Evolutionary conservation across 2,113 vertebrate species (phyloP).

Genomic region (Bambusicola thoracicus): DNA sequence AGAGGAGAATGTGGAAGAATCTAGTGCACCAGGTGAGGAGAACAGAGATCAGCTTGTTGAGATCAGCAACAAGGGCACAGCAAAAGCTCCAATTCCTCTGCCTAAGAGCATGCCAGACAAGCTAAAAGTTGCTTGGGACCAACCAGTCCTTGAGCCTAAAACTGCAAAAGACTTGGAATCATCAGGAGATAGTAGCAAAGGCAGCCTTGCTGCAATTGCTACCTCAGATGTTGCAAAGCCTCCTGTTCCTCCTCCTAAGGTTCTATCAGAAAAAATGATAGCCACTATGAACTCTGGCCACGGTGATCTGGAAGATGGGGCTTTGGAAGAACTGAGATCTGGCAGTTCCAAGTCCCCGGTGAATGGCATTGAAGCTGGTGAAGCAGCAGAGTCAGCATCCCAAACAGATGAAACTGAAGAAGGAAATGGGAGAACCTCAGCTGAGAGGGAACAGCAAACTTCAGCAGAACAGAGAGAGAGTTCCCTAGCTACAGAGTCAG

Average conservation of each 20-base stretch:
- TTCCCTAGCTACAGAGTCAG: constrained; percentile 17
- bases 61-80: constrained; percentile 51
- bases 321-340: background rate
- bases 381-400: constrained; percentile 2
- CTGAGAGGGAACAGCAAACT: constrained; percentile 20
- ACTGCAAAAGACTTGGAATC: constrained; percentile 13
- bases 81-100: constrained; percentile 67
- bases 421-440: constrained; percentile 21
- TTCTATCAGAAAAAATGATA: constrained; percentile 71
- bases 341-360: background rate
- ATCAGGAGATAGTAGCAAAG: background rate
- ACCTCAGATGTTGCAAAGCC: constrained; percentile 59
- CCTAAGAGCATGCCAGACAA: constrained; percentile 66
- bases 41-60: constrained; percentile 33
- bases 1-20: background rate
- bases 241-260: constrained; percentile 67
- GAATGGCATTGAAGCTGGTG: constrained; percentile 51
- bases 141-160: constrained; percentile 15
- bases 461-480: constrained; percentile 40
- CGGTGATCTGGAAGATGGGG: background rate
- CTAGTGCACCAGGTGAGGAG: constrained; percentile 2
- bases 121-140: constrained; percentile 80
- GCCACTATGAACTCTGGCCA: constrained; percentile 5
- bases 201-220: constrained; percentile 28
- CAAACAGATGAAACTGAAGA: background rate